Evolutionary conservation across 2,113 vertebrate species (phyloP).

Genomic region (Eretmochelys imbricata): DNA sequence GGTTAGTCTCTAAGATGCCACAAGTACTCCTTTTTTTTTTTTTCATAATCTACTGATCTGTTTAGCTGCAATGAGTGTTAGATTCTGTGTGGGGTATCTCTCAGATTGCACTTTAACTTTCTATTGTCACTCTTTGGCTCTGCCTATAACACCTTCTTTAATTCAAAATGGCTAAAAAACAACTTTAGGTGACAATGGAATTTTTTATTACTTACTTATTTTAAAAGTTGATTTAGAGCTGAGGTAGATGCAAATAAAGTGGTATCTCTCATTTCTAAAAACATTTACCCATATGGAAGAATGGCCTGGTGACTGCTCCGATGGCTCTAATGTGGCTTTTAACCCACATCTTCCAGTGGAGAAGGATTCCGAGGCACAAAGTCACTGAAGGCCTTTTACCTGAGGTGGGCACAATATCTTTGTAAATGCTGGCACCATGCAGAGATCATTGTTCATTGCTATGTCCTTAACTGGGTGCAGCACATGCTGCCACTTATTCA

Average conservation of each 20-base stretch:
- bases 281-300: neutral
- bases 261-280: neutral
- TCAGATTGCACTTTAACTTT: constrained; percentile 3
- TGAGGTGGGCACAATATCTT: neutral
- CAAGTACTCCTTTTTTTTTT: too few species aligned
- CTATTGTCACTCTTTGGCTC: neutral
- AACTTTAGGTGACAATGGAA: neutral
- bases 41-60: neutral
- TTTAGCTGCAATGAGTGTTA: neutral
- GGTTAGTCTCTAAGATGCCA: too few species aligned
- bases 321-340: neutral
- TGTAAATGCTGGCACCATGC: neutral
- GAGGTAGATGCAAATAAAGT: neutral
- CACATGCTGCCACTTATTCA: accelerated
- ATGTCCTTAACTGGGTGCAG: neutral
- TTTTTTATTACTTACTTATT: neutral
- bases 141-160: neutral
- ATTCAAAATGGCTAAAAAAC: neutral
- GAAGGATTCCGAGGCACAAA: neutral
- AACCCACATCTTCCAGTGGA: neutral
- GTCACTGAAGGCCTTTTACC: neutral
- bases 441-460: neutral
- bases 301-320: neutral
- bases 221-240: neutral
- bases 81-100: constrained; percentile 22